Conservation (phyloP, 2,888 invertebrate genomes). For the Platycheirus rosarum region DNA sequence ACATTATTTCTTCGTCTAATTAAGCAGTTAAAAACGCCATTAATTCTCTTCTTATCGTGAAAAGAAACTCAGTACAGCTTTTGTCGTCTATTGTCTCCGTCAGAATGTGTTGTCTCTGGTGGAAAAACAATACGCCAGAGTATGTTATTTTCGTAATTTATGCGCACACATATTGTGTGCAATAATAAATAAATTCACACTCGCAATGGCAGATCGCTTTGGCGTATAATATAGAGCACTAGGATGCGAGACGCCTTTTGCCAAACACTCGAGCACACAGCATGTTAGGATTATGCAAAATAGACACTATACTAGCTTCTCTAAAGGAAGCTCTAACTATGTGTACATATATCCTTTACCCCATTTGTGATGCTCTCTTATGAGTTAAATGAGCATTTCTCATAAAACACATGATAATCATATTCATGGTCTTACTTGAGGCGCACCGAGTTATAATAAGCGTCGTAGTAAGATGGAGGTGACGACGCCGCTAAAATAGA, state of each 20-base stretch:
- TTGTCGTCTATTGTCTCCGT: conserved; percentile 20
- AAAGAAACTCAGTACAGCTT: conserved; percentile 9
- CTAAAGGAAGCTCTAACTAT: not conserved
- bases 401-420: conserved; percentile 65
- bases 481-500: not conserved
- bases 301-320: conserved; percentile 44
- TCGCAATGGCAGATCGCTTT: conserved; percentile 41
- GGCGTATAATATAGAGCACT: conserved; percentile 1
- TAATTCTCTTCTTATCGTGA: conserved; percentile 18
- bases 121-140: conserved; percentile 29
- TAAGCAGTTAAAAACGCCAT: conserved; percentile 43
- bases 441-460: conserved; percentile 56
- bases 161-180: conserved; percentile 64
- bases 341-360: conserved; percentile 9
- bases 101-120: conserved; percentile 11
- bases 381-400: conserved; percentile 55
- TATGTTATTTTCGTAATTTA: conserved; percentile 58
- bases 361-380: conserved; percentile 47
- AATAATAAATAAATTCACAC: conserved; percentile 60
- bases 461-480: conserved; percentile 1
- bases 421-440: conserved; percentile 65
- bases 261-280: conserved; percentile 50
- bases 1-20: not conserved
- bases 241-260: conserved; percentile 50
- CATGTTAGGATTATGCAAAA: conserved; percentile 67